These are phyloP conservation scores for Lithophane ornitopus DNA, from an alignment of 2,888 invertebrate genomes.

Conservation along the genomic window DNA sequence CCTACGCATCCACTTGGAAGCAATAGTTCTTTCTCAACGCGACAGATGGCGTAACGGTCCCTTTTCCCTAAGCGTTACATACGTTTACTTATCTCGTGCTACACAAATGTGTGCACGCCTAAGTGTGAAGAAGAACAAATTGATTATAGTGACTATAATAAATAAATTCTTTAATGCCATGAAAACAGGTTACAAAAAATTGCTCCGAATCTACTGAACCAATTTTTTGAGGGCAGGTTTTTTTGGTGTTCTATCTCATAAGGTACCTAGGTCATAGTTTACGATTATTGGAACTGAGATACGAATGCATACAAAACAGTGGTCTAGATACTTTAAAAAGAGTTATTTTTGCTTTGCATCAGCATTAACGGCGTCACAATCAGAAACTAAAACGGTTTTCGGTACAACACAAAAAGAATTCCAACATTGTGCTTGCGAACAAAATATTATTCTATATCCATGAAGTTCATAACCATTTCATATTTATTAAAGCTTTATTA, in stretches of 20 bases:
- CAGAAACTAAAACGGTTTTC: too few relatives aligned
- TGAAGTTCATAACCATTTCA: neutral
- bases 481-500: constrained; percentile 12
- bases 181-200: too few relatives aligned
- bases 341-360: neutral
- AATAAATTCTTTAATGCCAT: too few relatives aligned
- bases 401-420: too few relatives aligned
- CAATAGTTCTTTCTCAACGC: constrained; percentile 34
- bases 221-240: too few relatives aligned
- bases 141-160: too few relatives aligned
- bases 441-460: neutral
- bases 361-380: too few relatives aligned
- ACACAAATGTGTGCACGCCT: neutral
- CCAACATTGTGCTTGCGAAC: neutral
- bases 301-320: neutral
- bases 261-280: too few relatives aligned
- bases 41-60: constrained; percentile 24
- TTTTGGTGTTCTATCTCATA: neutral
- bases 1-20: constrained; percentile 29
- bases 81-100: neutral
- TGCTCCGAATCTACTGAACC: too few relatives aligned
- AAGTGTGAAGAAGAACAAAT: too few relatives aligned
- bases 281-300: neutral
- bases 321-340: neutral
- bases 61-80: constrained; percentile 3